Conservation (phyloP, 2,797 vertebrate species). For the Rhabdophis nuchalis region DNA sequence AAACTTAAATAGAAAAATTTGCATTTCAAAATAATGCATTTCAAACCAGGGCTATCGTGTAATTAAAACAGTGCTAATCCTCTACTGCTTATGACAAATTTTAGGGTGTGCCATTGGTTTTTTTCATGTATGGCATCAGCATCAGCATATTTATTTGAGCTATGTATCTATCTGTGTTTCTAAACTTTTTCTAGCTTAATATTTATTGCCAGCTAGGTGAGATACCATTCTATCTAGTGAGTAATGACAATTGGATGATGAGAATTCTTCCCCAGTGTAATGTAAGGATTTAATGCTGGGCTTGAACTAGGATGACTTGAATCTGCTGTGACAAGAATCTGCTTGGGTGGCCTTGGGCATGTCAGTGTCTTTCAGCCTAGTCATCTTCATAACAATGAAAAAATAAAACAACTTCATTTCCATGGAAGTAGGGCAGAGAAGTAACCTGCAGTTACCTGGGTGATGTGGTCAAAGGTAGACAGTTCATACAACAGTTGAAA, state of each 20-base stretch:
- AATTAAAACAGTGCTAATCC: not conserved
- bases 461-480: not conserved
- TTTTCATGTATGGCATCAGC: not conserved
- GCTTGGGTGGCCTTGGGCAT: not conserved
- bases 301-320: not conserved
- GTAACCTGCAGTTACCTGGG: not conserved
- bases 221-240: not conserved
- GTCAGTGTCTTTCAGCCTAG: not conserved
- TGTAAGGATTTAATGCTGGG: not conserved
- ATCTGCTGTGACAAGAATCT: not conserved
- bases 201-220: not conserved
- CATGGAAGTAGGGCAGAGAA: not conserved
- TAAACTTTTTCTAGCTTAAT: not conserved
- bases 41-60: not conserved
- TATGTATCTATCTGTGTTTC: not conserved
- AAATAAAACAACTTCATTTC: not conserved
- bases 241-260: not conserved
- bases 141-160: not conserved
- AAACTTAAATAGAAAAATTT: not conserved
- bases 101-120: not conserved
- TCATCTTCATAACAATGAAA: not conserved
- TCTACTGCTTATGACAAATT: not conserved
- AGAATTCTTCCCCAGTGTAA: not conserved
- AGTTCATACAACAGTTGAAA: not conserved
- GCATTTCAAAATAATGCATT: not conserved